Percentiles rank a stretch among this genome's conserved stretches.
Evolutionary conservation across 2,113 vertebrate species (phyloP).

Genomic region (Silurus glanis): DNA sequence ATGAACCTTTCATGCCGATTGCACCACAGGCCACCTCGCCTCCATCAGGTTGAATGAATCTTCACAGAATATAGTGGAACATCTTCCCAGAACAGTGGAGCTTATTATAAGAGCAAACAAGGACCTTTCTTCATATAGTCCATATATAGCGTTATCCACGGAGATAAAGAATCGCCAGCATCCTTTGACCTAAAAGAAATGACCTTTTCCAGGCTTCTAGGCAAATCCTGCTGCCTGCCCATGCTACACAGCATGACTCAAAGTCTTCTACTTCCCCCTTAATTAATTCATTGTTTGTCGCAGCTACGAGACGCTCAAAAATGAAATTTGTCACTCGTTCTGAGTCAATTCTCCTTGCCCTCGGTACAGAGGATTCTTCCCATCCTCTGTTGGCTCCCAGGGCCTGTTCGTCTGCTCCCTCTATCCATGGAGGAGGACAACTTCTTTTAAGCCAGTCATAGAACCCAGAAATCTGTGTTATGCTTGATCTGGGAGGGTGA

Average conservation of each 20-base stretch:
- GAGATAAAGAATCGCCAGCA: neutral
- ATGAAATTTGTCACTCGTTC: constrained; percentile 26
- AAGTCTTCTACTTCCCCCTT: neutral
- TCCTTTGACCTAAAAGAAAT: neutral
- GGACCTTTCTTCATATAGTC: no score
- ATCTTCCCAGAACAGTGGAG: no score
- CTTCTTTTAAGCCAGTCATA: constrained; percentile 6
- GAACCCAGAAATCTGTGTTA: constrained; percentile 13
- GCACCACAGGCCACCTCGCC: no score
- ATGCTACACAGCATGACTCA: constrained; percentile 16
- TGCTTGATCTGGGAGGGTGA: neutral
- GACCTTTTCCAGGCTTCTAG: constrained; percentile 30
- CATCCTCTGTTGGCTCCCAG: neutral
- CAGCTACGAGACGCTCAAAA: neutral
- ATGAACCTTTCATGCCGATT: no score
- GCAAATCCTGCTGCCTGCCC: neutral
- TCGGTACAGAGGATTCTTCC: constrained; percentile 14
- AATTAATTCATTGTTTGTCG: constrained; percentile 9
- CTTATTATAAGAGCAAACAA: no score
- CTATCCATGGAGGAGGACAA: constrained; percentile 2
- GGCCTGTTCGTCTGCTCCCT: neutral
- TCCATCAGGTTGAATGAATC: no score
- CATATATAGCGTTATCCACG: no score
- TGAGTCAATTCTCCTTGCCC: constrained; percentile 32
- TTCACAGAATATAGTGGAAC: no score